phyloP scores from a whole-genome alignment of 1,140 invertebrate genomes.

The Lepidostoma basale region DNA sequence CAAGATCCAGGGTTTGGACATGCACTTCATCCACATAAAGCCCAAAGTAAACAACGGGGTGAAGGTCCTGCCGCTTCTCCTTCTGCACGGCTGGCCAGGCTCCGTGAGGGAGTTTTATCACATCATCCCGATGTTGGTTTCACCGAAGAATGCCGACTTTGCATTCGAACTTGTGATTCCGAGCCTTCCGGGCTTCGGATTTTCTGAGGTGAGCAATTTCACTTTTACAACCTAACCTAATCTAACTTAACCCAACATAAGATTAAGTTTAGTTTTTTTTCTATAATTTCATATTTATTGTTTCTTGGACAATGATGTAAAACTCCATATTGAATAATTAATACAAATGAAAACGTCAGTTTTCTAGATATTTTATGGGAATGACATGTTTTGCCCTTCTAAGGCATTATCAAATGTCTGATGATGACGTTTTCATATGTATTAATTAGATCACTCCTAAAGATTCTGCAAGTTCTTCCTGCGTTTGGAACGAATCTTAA shows the following conservation, averaged over 20 bases:
- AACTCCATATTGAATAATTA: no score
- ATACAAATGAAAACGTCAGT: no score
- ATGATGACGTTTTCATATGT: not conserved
- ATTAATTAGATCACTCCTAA: not conserved
- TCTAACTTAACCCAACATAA: no score
- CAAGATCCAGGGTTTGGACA: constrained; percentile 70
- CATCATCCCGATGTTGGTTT: constrained; percentile 74
- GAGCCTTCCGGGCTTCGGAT: constrained; percentile 77
- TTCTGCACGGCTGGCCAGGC: constrained; percentile 87
- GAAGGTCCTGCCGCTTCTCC: constrained; percentile 69
- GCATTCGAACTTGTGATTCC: constrained; percentile 83
- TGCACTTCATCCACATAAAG: constrained; percentile 71
- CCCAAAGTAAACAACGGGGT: constrained; percentile 58
- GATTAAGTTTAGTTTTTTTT: not conserved
- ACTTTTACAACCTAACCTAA: no score
- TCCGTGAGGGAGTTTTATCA: constrained; percentile 81
- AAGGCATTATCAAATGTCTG: no score
- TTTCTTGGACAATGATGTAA: no score
- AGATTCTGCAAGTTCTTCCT: not conserved
- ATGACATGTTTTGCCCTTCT: no score
- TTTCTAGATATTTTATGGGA: no score
- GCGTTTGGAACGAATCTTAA: no score
- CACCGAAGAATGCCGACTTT: constrained; percentile 62
- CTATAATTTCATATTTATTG: no score
- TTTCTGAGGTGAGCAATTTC: constrained; percentile 69